Base-by-base conservation (phyloP, 2,797 vertebrate genomes). In the Anolis apletophallus region DNA sequence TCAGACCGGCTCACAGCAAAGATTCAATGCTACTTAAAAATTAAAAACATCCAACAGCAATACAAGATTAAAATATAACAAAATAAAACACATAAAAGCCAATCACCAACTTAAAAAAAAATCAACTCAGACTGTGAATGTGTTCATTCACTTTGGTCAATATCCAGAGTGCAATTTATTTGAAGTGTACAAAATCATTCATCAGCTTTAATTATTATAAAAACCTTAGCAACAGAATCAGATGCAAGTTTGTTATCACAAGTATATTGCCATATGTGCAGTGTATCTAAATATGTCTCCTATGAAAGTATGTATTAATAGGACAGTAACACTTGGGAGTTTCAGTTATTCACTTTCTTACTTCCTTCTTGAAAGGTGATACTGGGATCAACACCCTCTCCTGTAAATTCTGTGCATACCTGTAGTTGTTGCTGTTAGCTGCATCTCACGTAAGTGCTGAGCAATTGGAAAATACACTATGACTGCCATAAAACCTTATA, bases 381-480 rank as follows among this genome's bases (percentile, higher is more conserved):
- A 91, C 87, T 0, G 86, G 89, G 88, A 92, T 91, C 91, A 84
- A 77, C 89, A 0, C 50, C 57, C 32, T 80, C 76, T 72, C 19
- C 87, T 88, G 85, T 72, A 86, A 89, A 86, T 89, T 83, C 57
- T 89, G 57, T 89, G 36, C 79, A 1, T 81, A 68, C 90, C 91
- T 77, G 36, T 92, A 88, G 85, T 85, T 90, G 91, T 89, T 90
- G 67, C 83, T 68, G 14, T 80, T 76, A 34, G 57, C 75, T 74
- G 78, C 80, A 21, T 55, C 67, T 54, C 88, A 95, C 93, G 95
- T 95, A 95, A 94, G 74, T 92, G 74, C 8, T 73, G 88, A 91
- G 79, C 16, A 83, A 19, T 85, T 83, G 52, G 54, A 34, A 59
- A 61, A 64, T 72, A 5, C 23, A 59, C 6, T 81, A 16, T 79